Conservation (phyloP, 2,797 vertebrate species). For the Acanthornis magna region DNA sequence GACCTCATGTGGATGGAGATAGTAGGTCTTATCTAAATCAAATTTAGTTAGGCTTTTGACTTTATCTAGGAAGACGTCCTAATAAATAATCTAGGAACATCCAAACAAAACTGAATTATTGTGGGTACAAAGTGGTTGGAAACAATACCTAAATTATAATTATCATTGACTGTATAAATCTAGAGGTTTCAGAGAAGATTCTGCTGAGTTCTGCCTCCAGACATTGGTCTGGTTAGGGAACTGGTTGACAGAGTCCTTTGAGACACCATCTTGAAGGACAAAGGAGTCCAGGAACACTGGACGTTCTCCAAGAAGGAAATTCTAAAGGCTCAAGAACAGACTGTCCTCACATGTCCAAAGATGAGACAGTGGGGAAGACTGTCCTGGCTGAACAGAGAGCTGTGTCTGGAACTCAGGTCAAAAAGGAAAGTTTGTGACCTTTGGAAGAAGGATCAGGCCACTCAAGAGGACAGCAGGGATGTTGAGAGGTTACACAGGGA, state of each 20-base stretch:
- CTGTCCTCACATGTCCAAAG: not conserved
- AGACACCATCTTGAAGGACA: not conserved
- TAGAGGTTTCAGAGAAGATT: not conserved
- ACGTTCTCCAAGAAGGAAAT: not conserved
- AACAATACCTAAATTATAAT: not conserved
- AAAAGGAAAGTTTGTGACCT: not conserved
- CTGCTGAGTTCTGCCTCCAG: not conserved
- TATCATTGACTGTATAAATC: not conserved
- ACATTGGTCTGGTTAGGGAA: not conserved
- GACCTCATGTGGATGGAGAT: not conserved
- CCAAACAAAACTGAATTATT: not conserved
- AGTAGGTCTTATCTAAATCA: not conserved
- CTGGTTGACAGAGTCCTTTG: not conserved
- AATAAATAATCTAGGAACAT: not conserved
- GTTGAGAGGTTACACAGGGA: not conserved
- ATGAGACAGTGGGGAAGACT: not conserved
- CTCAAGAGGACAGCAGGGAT: not conserved
- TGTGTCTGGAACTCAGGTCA: not conserved
- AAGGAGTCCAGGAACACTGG: not conserved
- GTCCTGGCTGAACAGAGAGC: not conserved
- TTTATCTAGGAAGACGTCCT: not conserved
- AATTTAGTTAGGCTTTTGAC: not conserved
- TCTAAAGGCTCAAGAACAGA: not conserved
- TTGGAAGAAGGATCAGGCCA: not conserved
- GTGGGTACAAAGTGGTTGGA: not conserved